phyloP scores from a whole-genome alignment of 2,113 vertebrate genomes.

The Channa maculata region DNA sequence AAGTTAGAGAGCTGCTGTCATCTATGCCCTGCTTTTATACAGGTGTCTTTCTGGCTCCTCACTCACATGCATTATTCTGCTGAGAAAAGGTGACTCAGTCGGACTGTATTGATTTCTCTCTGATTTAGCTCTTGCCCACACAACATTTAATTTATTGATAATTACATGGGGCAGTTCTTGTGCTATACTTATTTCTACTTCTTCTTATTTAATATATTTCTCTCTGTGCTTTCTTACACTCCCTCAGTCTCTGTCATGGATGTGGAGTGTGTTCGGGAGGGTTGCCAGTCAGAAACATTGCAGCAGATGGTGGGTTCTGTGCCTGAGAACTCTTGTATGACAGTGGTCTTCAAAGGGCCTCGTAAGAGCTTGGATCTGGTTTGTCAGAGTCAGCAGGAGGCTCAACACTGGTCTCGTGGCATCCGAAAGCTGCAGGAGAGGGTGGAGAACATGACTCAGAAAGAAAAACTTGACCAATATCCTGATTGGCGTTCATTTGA shows the following conservation, averaged over 20 bases:
- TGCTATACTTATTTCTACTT: neutral
- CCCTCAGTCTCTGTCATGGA: constrained; percentile 89
- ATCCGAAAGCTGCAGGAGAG: constrained; percentile 88
- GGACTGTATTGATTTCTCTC: too few relatives aligned
- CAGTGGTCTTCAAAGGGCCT: constrained; percentile 88
- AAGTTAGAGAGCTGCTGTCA: too few relatives aligned
- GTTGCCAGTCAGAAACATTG: constrained; percentile 90
- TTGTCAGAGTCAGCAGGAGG: constrained; percentile 87
- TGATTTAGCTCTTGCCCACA: too few relatives aligned
- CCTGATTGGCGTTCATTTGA: constrained; percentile 68
- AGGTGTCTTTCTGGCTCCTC: too few relatives aligned
- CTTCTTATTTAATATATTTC: neutral
- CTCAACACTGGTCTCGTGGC: constrained; percentile 89
- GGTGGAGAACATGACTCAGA: constrained; percentile 91
- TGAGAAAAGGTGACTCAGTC: too few relatives aligned
- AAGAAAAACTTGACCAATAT: constrained; percentile 95
- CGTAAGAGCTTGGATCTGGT: constrained; percentile 92
- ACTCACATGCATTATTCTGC: too few relatives aligned
- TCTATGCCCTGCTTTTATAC: too few relatives aligned
- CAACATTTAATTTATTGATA: neutral
- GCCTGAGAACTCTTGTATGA: constrained; percentile 86
- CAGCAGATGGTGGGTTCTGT: constrained; percentile 78
- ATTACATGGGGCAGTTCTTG: neutral
- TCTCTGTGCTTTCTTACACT: neutral
- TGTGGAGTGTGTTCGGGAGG: constrained; percentile 89